Percentiles rank a stretch among this genome's conserved stretches.
phyloP scores from a whole-genome alignment of 2,797 vertebrate species.

The Fratercula arctica region DNA sequence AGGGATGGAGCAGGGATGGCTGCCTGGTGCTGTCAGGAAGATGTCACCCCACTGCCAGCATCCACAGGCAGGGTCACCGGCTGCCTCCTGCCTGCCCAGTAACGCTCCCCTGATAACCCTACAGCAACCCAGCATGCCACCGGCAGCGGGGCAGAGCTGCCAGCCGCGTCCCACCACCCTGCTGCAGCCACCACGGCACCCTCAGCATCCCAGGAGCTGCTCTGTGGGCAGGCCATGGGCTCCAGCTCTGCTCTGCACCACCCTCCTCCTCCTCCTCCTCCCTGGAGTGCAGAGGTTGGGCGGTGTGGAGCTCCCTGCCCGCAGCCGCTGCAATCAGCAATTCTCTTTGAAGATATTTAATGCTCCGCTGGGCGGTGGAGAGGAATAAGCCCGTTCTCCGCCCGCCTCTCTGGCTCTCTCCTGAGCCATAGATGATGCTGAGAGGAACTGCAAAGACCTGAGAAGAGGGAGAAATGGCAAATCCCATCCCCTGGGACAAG shows the following conservation, averaged over 20 bases:
- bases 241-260: not conserved
- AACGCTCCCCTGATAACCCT: not conserved
- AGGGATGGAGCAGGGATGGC: not conserved
- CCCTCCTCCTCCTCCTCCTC: not conserved
- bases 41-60: not conserved
- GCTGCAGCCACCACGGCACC: accelerated
- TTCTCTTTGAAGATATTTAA: not conserved
- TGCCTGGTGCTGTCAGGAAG: not conserved
- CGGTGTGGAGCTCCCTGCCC: not conserved
- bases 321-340: not conserved
- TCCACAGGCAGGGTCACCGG: not conserved
- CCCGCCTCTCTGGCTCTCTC: not conserved
- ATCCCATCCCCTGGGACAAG: not conserved
- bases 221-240: not conserved
- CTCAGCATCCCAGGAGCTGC: not conserved
- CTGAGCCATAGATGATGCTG: not conserved
- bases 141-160: not conserved
- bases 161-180: not conserved
- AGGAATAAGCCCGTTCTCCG: not conserved
- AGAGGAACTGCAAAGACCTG: not conserved
- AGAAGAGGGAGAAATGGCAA: not conserved
- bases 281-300: not conserved
- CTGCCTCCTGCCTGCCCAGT: not conserved
- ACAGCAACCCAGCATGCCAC: not conserved
- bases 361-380: not conserved